These are phyloP conservation scores for Hydrocynus forskahlii DNA, from an alignment of 2,797 vertebrate species.

Conservation along the genomic window DNA sequence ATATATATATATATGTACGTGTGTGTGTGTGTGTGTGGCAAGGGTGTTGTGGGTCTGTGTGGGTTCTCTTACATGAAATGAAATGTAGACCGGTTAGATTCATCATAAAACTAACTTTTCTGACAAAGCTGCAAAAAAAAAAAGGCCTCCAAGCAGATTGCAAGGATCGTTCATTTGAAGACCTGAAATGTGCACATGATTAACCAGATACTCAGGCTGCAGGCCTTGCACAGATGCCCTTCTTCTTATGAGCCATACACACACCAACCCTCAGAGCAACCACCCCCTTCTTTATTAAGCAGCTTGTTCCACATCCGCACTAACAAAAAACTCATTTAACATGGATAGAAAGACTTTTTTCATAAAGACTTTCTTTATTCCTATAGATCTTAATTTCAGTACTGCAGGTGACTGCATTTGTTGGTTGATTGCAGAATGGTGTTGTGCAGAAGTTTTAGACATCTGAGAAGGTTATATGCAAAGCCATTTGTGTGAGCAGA, in stretches of 20 bases:
- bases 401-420: no score
- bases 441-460: no score
- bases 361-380: not conserved
- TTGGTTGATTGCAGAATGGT: no score
- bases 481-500: no score
- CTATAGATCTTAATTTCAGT: not conserved
- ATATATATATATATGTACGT: no score
- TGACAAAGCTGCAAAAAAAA: conserved; percentile 16
- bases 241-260: conserved; percentile 40
- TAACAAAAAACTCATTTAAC: not conserved
- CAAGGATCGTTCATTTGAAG: conserved; percentile 40
- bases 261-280: conserved; percentile 18
- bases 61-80: not conserved
- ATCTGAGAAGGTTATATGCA: no score
- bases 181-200: conserved; percentile 45
- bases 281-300: conserved; percentile 21
- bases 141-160: conserved; percentile 20
- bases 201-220: conserved; percentile 47
- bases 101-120: conserved; percentile 15
- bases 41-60: no score
- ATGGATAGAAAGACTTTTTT: not conserved
- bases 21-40: no score
- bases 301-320: conserved; percentile 5
- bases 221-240: conserved; percentile 25
- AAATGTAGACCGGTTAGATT: not conserved